Percentiles rank a stretch among this genome's conserved stretches.
Conservation (phyloP, 2,797 vertebrate species). For the Rhincodon typus region DNA sequence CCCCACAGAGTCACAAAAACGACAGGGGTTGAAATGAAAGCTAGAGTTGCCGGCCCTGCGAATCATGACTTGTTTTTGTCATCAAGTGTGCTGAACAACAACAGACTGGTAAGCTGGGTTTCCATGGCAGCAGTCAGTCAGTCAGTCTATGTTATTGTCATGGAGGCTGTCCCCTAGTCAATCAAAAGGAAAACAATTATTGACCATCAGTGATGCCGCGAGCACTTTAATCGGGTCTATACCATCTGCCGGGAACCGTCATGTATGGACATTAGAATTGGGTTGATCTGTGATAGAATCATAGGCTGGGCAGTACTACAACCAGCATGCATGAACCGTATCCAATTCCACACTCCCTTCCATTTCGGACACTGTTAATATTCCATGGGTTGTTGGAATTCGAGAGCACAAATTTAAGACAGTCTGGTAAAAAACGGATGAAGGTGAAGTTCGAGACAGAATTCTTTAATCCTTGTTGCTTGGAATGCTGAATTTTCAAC, state of each 20-base stretch:
- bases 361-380: background rate
- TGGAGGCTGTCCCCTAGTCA: background rate
- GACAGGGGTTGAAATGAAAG: background rate
- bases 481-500: background rate
- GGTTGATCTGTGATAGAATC: background rate
- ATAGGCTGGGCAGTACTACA: background rate
- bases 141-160: background rate
- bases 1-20: background rate
- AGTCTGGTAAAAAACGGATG: background rate
- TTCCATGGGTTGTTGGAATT: background rate
- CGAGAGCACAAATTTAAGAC: background rate
- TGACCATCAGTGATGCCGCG: background rate
- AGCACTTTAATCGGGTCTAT: background rate
- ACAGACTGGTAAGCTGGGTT: background rate
- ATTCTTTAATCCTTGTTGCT: background rate
- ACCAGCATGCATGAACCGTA: background rate
- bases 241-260: background rate
- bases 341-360: background rate
- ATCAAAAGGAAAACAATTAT: background rate
- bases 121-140: constrained; percentile 5
- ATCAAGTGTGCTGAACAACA: background rate
- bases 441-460: background rate
- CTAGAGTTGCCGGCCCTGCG: background rate
- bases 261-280: background rate
- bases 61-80: background rate